Evolutionary conservation across 2,888 invertebrate species (phyloP), one percentile per base, ranked within the genome.

Genomic region (Standfussiana lucernea): DNA sequence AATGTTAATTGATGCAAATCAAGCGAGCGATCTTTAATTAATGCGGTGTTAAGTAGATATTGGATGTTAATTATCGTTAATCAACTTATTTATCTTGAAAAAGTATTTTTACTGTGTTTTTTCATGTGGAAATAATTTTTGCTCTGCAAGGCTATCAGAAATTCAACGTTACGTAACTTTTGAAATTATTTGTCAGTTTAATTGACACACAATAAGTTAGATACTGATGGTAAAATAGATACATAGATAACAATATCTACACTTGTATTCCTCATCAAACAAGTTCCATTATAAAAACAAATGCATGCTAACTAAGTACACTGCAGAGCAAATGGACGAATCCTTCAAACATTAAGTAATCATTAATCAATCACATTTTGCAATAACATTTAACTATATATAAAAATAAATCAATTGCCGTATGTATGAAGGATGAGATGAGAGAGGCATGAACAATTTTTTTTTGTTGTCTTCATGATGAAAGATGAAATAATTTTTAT

Each of bases 11-110:
- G 78, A 82, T 70, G 83, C 66, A 82, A 82, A 82, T 78, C 28
- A 72, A 56, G 68, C 56, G 15, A 82, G 32, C 13, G 68, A 77
- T 82, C 77, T 82, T 77, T 69, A 81, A 72, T 83, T 67, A 82
- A 83, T 74, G 62, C 61, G 42, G 70, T 62, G 66, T 64, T 71
- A 68, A 79, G 67, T 83, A 79, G 72, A 59, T 35, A 65, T 79
- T 80, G 86, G 85, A 84, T 80, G 83, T 84, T 89, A 80, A 76
- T 79, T 78, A 73, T 74, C 80, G 78, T 82, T 87, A 85, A 83
- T 74, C 66, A 79, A 28, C 24, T 40, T 67, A 28, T 47, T 69
- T 50, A 68, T 24, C 35, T 28, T 56, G 11, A 40, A 50, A 37
- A 80, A 59, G 8, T 64, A 42, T 40, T 47, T 72, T 56, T 18